Conservation (phyloP, 2,797 vertebrate species). For the Phrynocephalus forsythii region DNA sequence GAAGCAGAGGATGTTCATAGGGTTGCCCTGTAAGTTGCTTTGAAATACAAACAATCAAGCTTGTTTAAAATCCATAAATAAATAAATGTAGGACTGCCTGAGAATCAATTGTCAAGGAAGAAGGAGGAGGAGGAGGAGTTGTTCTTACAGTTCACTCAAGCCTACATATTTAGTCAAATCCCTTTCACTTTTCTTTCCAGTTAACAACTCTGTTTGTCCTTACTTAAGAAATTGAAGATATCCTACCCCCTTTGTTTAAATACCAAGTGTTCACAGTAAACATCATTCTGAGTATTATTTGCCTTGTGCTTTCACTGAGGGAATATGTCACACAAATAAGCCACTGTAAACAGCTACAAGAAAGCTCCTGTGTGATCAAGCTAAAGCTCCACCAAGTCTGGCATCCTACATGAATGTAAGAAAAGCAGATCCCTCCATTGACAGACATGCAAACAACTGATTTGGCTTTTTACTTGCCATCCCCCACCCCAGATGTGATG, state of each 20-base stretch:
- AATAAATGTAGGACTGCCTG: constrained; percentile 38
- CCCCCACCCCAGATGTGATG: no score
- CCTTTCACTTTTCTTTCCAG: constrained; percentile 50
- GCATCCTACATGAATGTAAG: constrained; percentile 57
- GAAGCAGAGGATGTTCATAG: constrained; percentile 15
- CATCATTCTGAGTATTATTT: constrained; percentile 76
- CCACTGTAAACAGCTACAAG: constrained; percentile 72
- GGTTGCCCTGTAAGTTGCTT: constrained; percentile 39
- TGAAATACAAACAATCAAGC: background rate
- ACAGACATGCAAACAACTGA: background rate
- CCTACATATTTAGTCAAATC: constrained; percentile 43
- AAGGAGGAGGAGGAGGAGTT: no score
- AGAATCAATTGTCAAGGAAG: constrained; percentile 52
- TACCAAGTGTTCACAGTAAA: constrained; percentile 14
- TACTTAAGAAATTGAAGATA: constrained; percentile 75
- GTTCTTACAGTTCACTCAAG: constrained; percentile 47
- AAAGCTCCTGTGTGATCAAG: constrained; percentile 56
- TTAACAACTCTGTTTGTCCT: constrained; percentile 48
- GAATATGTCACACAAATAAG: constrained; percentile 71
- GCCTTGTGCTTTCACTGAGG: constrained; percentile 74
- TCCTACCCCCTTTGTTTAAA: constrained; percentile 76
- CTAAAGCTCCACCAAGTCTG: constrained; percentile 54
- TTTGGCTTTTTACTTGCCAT: background rate
- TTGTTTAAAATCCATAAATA: constrained; percentile 38
- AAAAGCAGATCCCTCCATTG: constrained; percentile 55